Evolutionary conservation across 2,113 vertebrate genomes (phyloP), one percentile per base, ranked within the genome.

Genomic region (Seriola rivoliana): DNA sequence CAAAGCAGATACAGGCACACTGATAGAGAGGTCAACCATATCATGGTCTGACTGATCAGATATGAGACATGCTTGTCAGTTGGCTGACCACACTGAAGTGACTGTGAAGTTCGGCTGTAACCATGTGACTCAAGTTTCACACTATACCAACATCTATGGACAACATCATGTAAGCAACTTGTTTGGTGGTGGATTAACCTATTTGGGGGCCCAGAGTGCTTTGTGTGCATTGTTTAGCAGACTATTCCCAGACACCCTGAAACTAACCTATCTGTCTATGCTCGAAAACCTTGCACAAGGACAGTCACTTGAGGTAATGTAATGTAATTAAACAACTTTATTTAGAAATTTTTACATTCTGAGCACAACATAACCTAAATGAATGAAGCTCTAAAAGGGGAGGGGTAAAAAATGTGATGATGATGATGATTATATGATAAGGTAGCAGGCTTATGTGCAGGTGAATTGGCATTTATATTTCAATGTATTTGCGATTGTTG

Each of bases 31-130:
- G 57, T 75, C 48, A 64, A 12, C 34, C 36, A 11, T 14, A 29
- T 62, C 32, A 66, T 64, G 54, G 38, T 46, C 69, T 62, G 36
- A 59, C 38, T 32, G 71, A n/a, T 59, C 50, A 48, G 29, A 42
- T 38, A 48, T 40, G 50, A 71, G 40, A 48, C 29, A 25, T 25
- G 12, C 29, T 17, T 25, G 19, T 19, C 52, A 23, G 16, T 9
- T 38, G 17, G 69, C 36, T 48, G 57, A 60, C 42, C 63, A n/a
- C 71, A 46, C 34, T 23, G 9, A 64, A 64, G 58, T 29, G 21
- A 6, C 16, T 57, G 36, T 38, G 38, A 7, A 54, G 25, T 32
- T 59, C 1, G 34, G 46, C 10, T 46, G 60, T 46, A 29, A 16
- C 48, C 50, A 29, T 68, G 54, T 52, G 42, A 73, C 5, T 38